These are phyloP conservation scores for Abrostola triplasia DNA, from an alignment of 2,888 invertebrate species.

Conservation along the genomic window DNA sequence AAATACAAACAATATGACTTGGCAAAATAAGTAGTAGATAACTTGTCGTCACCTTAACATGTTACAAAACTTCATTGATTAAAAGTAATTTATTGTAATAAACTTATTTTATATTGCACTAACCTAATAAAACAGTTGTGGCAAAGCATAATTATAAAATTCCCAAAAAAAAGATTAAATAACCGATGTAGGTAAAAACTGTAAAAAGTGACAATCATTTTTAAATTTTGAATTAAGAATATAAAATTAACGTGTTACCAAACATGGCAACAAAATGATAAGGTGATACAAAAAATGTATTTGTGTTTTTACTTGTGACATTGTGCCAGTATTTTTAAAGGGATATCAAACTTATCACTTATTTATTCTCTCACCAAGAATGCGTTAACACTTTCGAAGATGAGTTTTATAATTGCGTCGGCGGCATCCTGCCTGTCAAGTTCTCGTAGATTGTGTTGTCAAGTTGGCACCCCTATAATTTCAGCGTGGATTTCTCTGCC, in stretches of 20 bases:
- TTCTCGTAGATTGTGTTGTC: conserved; percentile 63
- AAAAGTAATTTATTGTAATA: no score
- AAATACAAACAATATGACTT: no score
- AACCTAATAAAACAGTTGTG: no score
- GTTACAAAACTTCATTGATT: no score
- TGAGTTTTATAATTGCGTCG: conserved; percentile 58
- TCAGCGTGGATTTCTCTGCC: conserved; percentile 56
- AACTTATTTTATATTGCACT: no score
- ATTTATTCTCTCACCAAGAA: conserved; percentile 38
- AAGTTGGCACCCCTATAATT: conserved; percentile 63
- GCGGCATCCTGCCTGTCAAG: conserved; percentile 28
- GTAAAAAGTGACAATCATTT: background rate
- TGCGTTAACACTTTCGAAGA: conserved; percentile 55
- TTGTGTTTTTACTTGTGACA: conserved; percentile 21
- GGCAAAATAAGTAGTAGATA: no score
- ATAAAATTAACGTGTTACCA: background rate
- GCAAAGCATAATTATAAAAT: no score
- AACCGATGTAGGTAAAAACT: no score
- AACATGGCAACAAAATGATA: background rate
- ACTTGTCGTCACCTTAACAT: no score
- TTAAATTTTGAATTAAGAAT: background rate
- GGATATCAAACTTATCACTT: conserved; percentile 38
- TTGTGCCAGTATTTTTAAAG: conserved; percentile 22
- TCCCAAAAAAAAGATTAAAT: no score
- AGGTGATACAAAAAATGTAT: conserved; percentile 12